These are phyloP conservation scores for Erpornis zantholeuca DNA, from an alignment of 2,113 vertebrate species.

Conservation along the genomic window DNA sequence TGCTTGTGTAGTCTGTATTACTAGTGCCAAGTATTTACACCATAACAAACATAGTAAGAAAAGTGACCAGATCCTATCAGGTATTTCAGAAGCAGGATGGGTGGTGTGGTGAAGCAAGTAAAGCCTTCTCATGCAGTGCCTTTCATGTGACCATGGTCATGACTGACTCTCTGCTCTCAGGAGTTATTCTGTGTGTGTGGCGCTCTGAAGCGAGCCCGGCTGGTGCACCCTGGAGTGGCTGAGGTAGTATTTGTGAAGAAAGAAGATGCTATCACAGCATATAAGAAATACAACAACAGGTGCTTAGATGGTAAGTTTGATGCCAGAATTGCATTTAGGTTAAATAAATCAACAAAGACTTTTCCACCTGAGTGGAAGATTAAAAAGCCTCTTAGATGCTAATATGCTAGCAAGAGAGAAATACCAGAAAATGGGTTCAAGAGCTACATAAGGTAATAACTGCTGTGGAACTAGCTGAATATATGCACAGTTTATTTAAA, in stretches of 20 bases:
- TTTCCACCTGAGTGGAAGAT: background rate
- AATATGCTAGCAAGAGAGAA: background rate
- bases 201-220: conserved; percentile 91
- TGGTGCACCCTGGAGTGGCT: conserved; percentile 91
- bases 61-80: background rate
- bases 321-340: background rate
- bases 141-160: background rate
- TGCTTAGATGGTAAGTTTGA: conserved; percentile 90
- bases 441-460: background rate
- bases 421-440: background rate
- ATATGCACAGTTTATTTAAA: background rate
- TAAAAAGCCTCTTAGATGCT: background rate
- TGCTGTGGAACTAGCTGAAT: background rate
- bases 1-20: background rate
- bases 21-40: background rate
- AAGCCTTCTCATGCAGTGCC: background rate
- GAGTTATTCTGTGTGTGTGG: conserved; percentile 98
- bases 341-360: background rate
- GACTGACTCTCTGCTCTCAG: conserved; percentile 62
- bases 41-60: background rate
- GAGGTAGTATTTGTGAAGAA: conserved; percentile 98
- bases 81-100: background rate
- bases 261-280: conserved; percentile 93
- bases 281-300: conserved; percentile 98
- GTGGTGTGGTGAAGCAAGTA: background rate